Percentiles rank a stretch among this genome's conserved stretches.
phyloP scores from a whole-genome alignment of 2,113 vertebrate genomes.

The Empidonax traillii region DNA sequence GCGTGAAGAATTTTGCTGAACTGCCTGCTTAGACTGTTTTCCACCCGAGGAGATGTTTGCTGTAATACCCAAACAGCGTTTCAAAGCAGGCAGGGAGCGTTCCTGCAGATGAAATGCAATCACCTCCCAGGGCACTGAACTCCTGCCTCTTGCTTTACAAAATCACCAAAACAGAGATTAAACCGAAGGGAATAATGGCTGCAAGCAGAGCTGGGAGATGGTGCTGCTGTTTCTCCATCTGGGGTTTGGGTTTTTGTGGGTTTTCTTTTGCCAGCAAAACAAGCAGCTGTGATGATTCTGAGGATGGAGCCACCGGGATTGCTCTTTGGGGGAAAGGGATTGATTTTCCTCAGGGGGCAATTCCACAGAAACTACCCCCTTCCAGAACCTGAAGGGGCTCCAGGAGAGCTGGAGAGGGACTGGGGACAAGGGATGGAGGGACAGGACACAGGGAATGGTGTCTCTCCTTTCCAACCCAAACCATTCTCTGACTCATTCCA shows the following conservation, averaged over 20 bases:
- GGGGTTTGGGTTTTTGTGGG: background rate
- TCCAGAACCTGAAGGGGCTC: background rate
- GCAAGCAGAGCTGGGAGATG: background rate
- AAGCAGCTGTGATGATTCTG: background rate
- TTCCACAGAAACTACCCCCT: background rate
- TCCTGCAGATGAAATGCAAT: background rate
- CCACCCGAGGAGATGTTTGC: background rate
- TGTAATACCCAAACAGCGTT: background rate
- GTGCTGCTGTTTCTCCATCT: background rate
- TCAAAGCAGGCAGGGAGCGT: background rate
- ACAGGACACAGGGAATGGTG: background rate
- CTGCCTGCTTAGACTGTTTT: background rate
- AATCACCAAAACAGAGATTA: background rate
- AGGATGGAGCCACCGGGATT: background rate
- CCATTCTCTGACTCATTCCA: background rate
- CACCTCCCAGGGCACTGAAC: background rate
- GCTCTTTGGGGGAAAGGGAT: background rate
- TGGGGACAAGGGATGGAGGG: background rate
- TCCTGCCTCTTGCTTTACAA: background rate
- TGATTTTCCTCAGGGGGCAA: background rate
- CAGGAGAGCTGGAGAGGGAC: background rate
- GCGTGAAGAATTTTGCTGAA: background rate
- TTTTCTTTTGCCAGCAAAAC: background rate
- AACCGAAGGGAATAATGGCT: background rate
- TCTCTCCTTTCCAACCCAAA: background rate